Percentiles rank a stretch among this genome's conserved stretches.
These are phyloP conservation scores for Pleuronectes platessa DNA, from an alignment of 2,113 vertebrate genomes.

Conservation along the genomic window DNA sequence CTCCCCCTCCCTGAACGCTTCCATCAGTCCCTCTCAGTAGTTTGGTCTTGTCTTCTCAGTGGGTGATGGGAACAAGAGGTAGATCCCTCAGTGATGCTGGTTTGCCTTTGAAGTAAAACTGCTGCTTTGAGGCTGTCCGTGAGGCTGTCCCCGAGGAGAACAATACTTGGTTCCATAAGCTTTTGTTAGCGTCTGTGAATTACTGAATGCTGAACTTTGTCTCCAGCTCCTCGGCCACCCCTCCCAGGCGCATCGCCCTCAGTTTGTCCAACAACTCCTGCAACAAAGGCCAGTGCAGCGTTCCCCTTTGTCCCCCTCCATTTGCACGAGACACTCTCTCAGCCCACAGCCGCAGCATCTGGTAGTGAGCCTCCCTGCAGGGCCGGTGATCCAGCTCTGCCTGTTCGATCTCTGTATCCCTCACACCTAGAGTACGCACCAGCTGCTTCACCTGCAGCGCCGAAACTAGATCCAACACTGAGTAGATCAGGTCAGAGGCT, in stretches of 20 bases:
- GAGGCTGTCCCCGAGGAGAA: constrained; percentile 12
- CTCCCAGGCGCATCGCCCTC: constrained; percentile 70
- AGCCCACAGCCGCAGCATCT: constrained; percentile 81
- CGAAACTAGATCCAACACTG: constrained; percentile 76
- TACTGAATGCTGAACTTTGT: constrained; percentile 66
- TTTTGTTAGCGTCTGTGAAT: constrained; percentile 10
- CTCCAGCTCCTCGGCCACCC: constrained; percentile 77
- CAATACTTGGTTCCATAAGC: constrained; percentile 61
- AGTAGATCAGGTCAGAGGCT: constrained; percentile 80
- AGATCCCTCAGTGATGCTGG: constrained; percentile 16
- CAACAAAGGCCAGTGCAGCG: constrained; percentile 59
- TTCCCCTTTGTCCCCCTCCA: constrained; percentile 27
- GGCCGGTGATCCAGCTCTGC: constrained; percentile 73
- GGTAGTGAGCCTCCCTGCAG: constrained; percentile 79
- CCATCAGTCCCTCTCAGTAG: constrained; percentile 13
- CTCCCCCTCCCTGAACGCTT: background rate
- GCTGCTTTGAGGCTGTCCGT: constrained; percentile 13
- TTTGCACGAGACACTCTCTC: constrained; percentile 31
- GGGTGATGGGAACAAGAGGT: constrained; percentile 5
- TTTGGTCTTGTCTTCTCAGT: constrained; percentile 8
- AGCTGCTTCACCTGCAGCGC: constrained; percentile 78
- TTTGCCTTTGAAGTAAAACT: constrained; percentile 23
- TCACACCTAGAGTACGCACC: constrained; percentile 77
- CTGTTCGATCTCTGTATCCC: constrained; percentile 78
- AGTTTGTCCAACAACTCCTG: constrained; percentile 71